A percentile compares a stretch with the other conserved stretches of the same genome.
Evolutionary conservation across 2,797 vertebrate genomes (phyloP).

Genomic region (Syngnathus acus): DNA sequence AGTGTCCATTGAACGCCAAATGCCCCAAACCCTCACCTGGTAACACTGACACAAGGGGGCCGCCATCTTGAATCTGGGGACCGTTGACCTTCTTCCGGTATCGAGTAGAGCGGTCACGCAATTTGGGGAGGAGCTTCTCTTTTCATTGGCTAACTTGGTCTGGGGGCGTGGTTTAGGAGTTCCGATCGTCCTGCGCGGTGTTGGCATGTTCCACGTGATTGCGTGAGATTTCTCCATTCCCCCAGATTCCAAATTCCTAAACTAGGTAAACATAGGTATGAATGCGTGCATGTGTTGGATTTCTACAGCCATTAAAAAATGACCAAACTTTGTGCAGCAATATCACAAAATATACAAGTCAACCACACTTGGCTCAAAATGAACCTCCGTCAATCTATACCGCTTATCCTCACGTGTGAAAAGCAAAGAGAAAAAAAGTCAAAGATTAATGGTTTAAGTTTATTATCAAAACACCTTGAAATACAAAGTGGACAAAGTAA

Average conservation of each 20-base stretch:
- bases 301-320: no score
- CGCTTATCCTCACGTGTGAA: not conserved
- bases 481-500: constrained; percentile 52
- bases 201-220: not conserved
- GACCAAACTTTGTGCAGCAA: no score
- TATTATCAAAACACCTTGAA: constrained; percentile 75
- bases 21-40: constrained; percentile 53
- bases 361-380: not conserved
- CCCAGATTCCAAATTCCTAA: not conserved
- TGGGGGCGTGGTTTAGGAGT: not conserved
- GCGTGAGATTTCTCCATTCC: not conserved
- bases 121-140: constrained; percentile 5
- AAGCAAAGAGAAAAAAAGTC: not conserved
- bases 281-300: no score
- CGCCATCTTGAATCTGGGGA: constrained; percentile 69
- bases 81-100: constrained; percentile 55
- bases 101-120: constrained; percentile 46
- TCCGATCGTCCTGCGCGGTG: not conserved
- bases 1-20: not conserved
- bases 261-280: not conserved
- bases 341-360: no score
- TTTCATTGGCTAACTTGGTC: not conserved
- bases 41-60: constrained; percentile 72
- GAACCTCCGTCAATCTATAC: not conserved
- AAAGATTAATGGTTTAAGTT: constrained; percentile 41